phyloP scores from a whole-genome alignment of 2,888 invertebrate species.

The Trachelus tabidus region DNA sequence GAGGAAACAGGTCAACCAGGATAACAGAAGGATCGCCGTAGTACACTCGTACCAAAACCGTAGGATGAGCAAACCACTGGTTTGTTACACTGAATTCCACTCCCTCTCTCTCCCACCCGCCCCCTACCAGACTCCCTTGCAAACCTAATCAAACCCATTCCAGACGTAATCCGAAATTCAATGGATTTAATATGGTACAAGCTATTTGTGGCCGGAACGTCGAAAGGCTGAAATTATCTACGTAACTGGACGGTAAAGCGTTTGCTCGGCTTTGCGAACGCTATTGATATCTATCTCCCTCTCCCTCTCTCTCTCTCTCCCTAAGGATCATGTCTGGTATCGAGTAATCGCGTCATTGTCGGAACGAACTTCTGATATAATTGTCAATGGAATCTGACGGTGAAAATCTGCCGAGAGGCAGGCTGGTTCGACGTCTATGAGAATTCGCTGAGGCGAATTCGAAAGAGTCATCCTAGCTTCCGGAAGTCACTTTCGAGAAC shows the following conservation, averaged over 20 bases:
- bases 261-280: neutral
- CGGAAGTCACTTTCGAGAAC: neutral
- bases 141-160: slow-evolving; percentile 32
- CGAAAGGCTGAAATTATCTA: neutral
- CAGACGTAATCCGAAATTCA: slow-evolving; percentile 33
- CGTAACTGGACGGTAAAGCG: neutral
- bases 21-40: neutral
- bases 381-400: neutral
- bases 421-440: neutral
- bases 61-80: neutral
- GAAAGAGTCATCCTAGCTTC: neutral
- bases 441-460: neutral
- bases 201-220: neutral
- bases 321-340: neutral
- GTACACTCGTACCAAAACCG: neutral
- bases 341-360: neutral
- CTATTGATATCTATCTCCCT: no score
- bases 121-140: neutral
- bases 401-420: neutral
- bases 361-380: neutral
- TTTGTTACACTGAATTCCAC: neutral
- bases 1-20: neutral
- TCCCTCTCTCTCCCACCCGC: neutral
- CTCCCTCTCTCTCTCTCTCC: no score
- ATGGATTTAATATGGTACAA: slow-evolving; percentile 32